These are phyloP conservation scores for Scaptomyza parva DNA, from an alignment of 2,888 invertebrate species.

Conservation along the genomic window DNA sequence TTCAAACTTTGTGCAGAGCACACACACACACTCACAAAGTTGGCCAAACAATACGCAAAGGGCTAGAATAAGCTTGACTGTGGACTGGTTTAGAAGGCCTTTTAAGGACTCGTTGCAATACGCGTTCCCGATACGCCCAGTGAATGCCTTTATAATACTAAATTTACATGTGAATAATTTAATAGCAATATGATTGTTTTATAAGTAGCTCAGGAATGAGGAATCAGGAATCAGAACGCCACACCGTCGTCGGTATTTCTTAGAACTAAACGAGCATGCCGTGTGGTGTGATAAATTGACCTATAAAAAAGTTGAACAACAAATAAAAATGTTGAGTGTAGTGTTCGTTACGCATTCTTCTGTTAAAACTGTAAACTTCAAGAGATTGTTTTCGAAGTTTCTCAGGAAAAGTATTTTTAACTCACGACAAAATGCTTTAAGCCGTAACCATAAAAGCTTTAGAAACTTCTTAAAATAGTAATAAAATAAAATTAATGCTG, in stretches of 20 bases:
- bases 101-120: constrained; percentile 28
- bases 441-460: not conserved
- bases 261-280: not conserved
- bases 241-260: not conserved
- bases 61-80: constrained; percentile 32
- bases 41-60: constrained; percentile 45
- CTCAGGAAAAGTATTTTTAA: not conserved
- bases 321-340: not conserved
- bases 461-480: not conserved
- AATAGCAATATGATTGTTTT: constrained; percentile 50
- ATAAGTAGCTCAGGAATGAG: constrained; percentile 31
- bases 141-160: constrained; percentile 21
- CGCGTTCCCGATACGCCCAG: constrained; percentile 43
- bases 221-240: not conserved
- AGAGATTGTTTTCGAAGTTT: not conserved
- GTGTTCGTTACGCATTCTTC: not conserved
- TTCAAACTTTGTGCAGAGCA: constrained; percentile 61
- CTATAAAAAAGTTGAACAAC: constrained; percentile 10
- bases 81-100: constrained; percentile 36
- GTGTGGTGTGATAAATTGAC: not conserved
- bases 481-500: not conserved
- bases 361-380: not conserved
- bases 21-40: constrained; percentile 44
- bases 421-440: constrained; percentile 8
- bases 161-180: constrained; percentile 56